Conservation (phyloP, 2,113 vertebrate genomes). For the Hemichromis elongatus region DNA sequence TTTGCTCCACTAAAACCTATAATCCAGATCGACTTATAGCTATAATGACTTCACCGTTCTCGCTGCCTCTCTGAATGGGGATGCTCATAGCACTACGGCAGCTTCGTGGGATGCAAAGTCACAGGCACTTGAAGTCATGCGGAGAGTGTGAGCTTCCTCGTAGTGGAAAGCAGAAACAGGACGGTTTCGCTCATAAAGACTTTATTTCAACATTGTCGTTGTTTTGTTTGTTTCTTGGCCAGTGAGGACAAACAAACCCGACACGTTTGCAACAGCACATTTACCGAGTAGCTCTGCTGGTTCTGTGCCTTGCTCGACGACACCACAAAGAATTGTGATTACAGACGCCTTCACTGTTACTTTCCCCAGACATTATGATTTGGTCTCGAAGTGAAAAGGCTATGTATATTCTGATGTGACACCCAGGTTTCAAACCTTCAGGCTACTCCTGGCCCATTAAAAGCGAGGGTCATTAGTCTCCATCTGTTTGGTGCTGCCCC, state of each 20-base stretch:
- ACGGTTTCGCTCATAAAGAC: neutral
- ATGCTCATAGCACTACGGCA: neutral
- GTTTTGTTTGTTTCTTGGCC: neutral
- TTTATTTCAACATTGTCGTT: neutral
- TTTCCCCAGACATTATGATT: conserved; percentile 1
- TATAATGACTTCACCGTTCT: conserved; percentile 46
- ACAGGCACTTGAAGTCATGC: neutral
- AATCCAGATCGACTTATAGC: conserved; percentile 57
- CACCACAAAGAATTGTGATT: neutral
- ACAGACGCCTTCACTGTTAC: neutral
- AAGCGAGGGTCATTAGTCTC: conserved; percentile 57
- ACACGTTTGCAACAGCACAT: neutral
- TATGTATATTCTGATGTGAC: neutral
- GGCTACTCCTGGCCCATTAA: conserved; percentile 47
- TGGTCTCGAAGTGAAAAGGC: neutral
- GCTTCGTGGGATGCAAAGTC: conserved; percentile 30
- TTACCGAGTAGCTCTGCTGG: neutral
- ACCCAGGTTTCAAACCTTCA: neutral
- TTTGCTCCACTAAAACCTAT: conserved; percentile 50
- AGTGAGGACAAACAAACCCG: neutral
- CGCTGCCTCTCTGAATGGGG: neutral
- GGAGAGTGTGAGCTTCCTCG: neutral
- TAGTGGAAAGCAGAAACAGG: neutral
- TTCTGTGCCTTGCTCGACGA: neutral
- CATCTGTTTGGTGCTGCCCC: conserved; percentile 59